phyloP scores from a whole-genome alignment of 2,888 invertebrate species.

The Ophion obscuratus region DNA sequence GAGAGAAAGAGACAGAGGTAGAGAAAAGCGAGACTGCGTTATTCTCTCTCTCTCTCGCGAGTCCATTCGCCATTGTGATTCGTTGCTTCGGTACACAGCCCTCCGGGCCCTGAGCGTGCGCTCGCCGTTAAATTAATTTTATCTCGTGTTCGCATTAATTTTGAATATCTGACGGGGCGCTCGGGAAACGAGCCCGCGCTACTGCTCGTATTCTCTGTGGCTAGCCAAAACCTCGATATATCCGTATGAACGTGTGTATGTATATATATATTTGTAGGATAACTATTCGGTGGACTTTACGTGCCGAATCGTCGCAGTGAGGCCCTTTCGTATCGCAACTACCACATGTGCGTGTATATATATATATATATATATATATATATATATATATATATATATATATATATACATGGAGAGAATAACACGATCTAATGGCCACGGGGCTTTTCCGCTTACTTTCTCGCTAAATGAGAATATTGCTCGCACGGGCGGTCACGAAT shows the following conservation, averaged over 20 bases:
- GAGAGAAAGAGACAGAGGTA: conserved; percentile 10
- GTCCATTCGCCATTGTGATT: conserved; percentile 83
- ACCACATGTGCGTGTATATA: neutral
- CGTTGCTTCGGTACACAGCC: conserved; percentile 81
- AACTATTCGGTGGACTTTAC: too few relatives aligned
- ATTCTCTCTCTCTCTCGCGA: conserved; percentile 65
- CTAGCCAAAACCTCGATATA: neutral
- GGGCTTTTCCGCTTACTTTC: too few relatives aligned
- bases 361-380: neutral
- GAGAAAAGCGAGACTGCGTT: conserved; percentile 61
- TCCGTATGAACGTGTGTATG: neutral
- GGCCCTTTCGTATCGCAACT: neutral
- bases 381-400: too few relatives aligned
- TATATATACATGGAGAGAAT: too few relatives aligned
- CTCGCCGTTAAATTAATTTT: conserved; percentile 84
- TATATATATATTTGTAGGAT: too few relatives aligned
- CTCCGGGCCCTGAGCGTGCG: conserved; percentile 75
- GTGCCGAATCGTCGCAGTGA: too few relatives aligned
- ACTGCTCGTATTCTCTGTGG: neutral
- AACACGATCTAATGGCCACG: too few relatives aligned
- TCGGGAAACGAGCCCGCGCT: neutral
- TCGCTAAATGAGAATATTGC: too few relatives aligned
- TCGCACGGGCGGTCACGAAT: conserved; percentile 26
- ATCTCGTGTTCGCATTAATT: conserved; percentile 82
- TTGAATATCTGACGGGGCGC: conserved; percentile 72